Conservation (phyloP, 2,797 vertebrate species). For the Sarcophilus harrisii region DNA sequence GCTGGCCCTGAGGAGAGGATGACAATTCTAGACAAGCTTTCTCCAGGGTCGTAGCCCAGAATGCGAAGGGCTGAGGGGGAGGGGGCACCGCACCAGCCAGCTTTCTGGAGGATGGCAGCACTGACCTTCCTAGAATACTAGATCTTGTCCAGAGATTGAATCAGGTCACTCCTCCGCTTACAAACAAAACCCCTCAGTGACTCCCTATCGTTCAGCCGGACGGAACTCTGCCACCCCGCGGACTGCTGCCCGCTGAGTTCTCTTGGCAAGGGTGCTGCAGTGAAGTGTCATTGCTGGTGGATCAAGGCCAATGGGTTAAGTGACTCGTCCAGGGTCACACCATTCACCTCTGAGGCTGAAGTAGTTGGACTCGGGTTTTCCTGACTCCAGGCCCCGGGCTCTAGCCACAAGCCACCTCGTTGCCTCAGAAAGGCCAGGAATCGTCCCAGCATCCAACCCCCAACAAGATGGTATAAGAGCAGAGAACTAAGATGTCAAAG, state of each 20-base stretch:
- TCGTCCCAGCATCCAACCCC: neutral
- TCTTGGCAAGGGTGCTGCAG: neutral
- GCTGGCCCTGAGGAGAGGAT: neutral
- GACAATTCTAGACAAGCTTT: neutral
- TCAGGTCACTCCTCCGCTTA: neutral
- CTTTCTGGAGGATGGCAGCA: neutral
- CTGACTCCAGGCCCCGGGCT: neutral
- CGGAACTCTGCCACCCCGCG: neutral
- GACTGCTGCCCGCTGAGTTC: neutral
- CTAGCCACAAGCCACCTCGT: neutral
- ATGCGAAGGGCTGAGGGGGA: neutral
- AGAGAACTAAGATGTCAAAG: neutral
- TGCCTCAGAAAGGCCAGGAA: neutral
- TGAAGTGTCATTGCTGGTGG: neutral
- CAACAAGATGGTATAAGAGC: neutral
- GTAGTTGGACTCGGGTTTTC: neutral
- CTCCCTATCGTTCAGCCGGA: neutral
- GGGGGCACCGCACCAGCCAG: neutral
- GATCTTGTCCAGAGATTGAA: neutral
- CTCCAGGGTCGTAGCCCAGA: neutral
- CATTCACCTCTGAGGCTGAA: neutral
- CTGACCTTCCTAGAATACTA: neutral
- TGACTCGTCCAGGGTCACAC: neutral
- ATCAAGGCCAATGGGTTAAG: neutral
- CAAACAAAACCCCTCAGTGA: neutral